phyloP scores from a whole-genome alignment of 2,888 invertebrate genomes.

The Argyra leucocephala region DNA sequence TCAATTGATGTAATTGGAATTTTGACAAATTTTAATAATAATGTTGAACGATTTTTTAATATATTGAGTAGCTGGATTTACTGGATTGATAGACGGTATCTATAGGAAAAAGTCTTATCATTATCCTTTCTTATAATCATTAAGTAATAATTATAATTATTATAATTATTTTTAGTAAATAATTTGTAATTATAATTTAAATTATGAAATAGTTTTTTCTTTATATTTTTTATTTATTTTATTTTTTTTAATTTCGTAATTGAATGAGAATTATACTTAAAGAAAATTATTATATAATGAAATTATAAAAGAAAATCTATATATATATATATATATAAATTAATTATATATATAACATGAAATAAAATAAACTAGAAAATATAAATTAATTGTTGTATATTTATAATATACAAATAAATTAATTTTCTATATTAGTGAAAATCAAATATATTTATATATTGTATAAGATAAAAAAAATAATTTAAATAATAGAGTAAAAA shows the following conservation, averaged over 20 bases:
- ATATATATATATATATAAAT: not conserved
- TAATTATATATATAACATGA: not conserved
- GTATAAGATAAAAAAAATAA: not conserved
- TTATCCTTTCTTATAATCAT: conserved; percentile 43
- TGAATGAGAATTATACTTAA: not conserved
- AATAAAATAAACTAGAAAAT: not conserved
- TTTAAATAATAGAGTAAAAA: not conserved
- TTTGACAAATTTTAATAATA: no score
- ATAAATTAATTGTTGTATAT: not conserved
- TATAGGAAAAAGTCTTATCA: conserved; percentile 43
- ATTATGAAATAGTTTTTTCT: no score
- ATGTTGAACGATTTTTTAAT: no score
- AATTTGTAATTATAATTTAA: no score
- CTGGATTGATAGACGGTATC: conserved; percentile 41
- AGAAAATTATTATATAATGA: conserved; percentile 4
- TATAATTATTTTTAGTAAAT: not conserved
- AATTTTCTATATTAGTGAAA: not conserved
- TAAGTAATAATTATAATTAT: not conserved
- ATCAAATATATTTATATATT: not conserved
- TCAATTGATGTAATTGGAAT: no score
- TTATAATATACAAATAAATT: conserved; percentile 4
- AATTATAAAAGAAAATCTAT: not conserved
- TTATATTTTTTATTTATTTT: not conserved
- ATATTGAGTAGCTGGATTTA: conserved; percentile 36
- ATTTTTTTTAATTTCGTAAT: no score